Evolutionary conservation across 2,888 invertebrate genomes (phyloP).

Genomic region (Schrankia costaestrigalis): DNA sequence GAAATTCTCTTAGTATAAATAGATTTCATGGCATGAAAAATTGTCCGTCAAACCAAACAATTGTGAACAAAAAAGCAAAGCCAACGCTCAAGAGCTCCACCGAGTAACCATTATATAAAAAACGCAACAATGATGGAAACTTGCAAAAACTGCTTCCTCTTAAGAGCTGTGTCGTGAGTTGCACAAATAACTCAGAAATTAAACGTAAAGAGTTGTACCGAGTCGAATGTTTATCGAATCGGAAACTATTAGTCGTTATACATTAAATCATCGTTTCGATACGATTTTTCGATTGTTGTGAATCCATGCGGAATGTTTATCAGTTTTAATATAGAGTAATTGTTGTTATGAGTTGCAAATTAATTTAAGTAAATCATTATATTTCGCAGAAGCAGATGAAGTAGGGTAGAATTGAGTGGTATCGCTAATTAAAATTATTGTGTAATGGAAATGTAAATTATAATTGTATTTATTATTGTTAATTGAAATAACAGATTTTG

Average conservation of each 20-base stretch:
- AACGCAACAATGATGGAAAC: constrained; percentile 36
- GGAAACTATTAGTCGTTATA: constrained; percentile 14
- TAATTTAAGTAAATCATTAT: too few relatives aligned
- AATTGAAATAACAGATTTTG: too few relatives aligned
- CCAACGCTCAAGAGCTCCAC: constrained; percentile 9
- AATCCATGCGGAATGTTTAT: constrained; percentile 1
- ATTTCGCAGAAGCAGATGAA: too few relatives aligned
- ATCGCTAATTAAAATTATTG: too few relatives aligned
- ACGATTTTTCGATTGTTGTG: constrained; percentile 2
- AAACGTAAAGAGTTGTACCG: constrained; percentile 18
- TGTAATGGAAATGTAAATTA: too few relatives aligned
- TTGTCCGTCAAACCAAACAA: constrained; percentile 1
- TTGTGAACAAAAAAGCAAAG: constrained; percentile 7
- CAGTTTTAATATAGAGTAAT: too few relatives aligned
- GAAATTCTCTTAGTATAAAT: background rate
- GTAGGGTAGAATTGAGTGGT: too few relatives aligned
- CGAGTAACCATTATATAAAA: constrained; percentile 15
- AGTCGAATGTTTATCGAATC: constrained; percentile 1
- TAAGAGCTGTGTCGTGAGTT: constrained; percentile 52
- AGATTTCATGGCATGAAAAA: background rate
- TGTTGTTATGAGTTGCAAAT: too few relatives aligned
- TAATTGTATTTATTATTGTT: too few relatives aligned
- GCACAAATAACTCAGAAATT: constrained; percentile 46
- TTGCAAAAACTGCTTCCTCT: constrained; percentile 40
- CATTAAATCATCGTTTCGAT: constrained; percentile 12